Conservation (phyloP, 2,113 vertebrate genomes). For the Vulpes vulpes region DNA sequence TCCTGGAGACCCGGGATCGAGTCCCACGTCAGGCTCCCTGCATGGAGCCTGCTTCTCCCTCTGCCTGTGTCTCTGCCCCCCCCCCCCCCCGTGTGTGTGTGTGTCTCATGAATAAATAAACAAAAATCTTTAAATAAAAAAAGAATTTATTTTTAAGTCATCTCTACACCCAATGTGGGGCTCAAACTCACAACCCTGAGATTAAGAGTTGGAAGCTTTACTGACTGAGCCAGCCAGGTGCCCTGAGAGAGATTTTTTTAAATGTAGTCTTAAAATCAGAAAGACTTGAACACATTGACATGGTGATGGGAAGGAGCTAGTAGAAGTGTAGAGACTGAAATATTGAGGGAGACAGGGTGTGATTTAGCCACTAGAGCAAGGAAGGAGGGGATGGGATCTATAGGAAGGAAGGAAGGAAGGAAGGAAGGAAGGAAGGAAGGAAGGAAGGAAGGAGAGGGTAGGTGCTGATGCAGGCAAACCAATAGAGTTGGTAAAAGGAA, state of each 20-base stretch:
- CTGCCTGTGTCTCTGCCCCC: no score
- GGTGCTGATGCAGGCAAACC: not conserved
- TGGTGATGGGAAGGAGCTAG: not conserved
- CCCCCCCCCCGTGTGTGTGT: no score
- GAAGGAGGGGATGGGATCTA: not conserved
- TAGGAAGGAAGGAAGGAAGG: not conserved
- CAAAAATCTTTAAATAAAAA: no score
- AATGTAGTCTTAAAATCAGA: not conserved
- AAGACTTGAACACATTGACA: not conserved
- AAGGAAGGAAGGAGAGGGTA: constrained; percentile 8
- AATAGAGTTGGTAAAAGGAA: not conserved
- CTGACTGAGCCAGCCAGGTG: not conserved
- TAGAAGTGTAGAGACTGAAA: not conserved
- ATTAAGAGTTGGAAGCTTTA: not conserved
- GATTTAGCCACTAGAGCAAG: constrained; percentile 25
- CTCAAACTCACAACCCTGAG: not conserved
- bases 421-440: not conserved
- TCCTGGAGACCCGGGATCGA: no score
- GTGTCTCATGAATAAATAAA: no score
- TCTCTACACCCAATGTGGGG: not conserved
- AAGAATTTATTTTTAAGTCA: not conserved
- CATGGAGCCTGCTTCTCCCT: no score
- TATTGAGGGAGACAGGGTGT: not conserved
- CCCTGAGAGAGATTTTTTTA: not conserved
- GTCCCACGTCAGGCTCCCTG: no score